Conservation (phyloP, 1,140 invertebrate genomes). For the Forficula auricularia region DNA sequence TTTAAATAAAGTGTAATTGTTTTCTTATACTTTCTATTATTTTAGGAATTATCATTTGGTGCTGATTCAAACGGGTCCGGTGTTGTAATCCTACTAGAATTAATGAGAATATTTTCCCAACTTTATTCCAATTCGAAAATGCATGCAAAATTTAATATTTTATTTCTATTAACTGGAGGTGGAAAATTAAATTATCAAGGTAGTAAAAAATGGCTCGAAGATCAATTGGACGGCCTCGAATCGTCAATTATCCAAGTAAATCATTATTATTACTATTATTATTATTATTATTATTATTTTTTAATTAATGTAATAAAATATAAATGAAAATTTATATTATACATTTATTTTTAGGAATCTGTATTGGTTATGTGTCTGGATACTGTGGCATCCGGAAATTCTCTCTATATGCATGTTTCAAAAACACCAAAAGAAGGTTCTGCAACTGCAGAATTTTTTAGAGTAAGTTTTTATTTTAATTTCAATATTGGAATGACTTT, state of each 20-base stretch:
- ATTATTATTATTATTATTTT: not conserved
- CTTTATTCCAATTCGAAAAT: conserved; percentile 69
- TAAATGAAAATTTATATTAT: not conserved
- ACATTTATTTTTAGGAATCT: conserved; percentile 45
- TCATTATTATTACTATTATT: conserved; percentile 4
- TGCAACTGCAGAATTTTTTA: conserved; percentile 48
- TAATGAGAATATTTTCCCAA: conserved; percentile 75
- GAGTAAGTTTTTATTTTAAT: conserved; percentile 25
- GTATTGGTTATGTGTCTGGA: conserved; percentile 86
- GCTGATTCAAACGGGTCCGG: conserved; percentile 90
- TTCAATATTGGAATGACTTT: not conserved
- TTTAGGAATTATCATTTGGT: conserved; percentile 63
- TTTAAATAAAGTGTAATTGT: too few species aligned
- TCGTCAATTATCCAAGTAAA: conserved; percentile 52
- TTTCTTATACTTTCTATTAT: too few species aligned
- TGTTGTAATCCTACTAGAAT: conserved; percentile 68
- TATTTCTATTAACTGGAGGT: conserved; percentile 80
- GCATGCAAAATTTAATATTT: conserved; percentile 66
- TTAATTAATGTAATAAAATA: not conserved
- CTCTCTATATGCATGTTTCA: conserved; percentile 81
- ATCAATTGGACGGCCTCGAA: conserved; percentile 64
- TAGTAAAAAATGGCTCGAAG: conserved; percentile 91
- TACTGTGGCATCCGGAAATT: conserved; percentile 46
- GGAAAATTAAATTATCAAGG: conserved; percentile 94
- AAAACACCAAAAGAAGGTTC: conserved; percentile 84